Base-by-base conservation (phyloP, 2,113 vertebrate genomes). In the Hirundichthys speculiger region DNA sequence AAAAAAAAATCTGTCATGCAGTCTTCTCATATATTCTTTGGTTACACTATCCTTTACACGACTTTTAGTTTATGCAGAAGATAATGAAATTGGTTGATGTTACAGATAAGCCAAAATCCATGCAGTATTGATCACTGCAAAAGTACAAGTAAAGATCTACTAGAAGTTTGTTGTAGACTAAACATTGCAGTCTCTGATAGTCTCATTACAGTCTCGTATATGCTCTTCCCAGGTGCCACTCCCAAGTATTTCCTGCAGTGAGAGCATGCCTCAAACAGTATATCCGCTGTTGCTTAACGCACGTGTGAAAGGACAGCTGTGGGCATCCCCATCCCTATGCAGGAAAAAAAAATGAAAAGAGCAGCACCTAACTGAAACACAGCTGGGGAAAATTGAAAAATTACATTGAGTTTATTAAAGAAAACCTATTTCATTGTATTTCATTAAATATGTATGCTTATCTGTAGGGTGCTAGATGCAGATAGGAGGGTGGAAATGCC, bases 401-500 rank as follows among this genome's bases (percentile, higher is more conserved):
- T 49, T 18, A 12, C 2, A 43, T 13, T 61, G 10, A 49, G 21
- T 61, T 69, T 47, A 59, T 48, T 49, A 12, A 65, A 49, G 38
- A 53, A 63, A 73, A 47, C 0, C 0, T 51, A 13, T 58, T 66
- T 50, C 51, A 14, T 39, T 51, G 38, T 42, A 49, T 43, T 43
- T 43, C 1, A 16, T 45, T 18, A 18, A 48, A 22, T 25, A 16
- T 16, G 25, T 19, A 16, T 27, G 24, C 38, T 61, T 39, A 63
- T 51, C 21, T 74, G 11, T 57, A 39, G 46, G 69, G 64, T 79
- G 66, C 58, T 57, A n/a, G 18, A 57, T 48, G 75, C 80, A 74
- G 80, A 79, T 77, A 73, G 41, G 56, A 70, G 46, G 57, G 72
- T 88, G 88, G 85, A 91, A 91, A 92, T 88, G 81, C 88, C 82